phyloP scores from a whole-genome alignment of 2,797 vertebrate species.

The Coccyzus lansbergi region DNA sequence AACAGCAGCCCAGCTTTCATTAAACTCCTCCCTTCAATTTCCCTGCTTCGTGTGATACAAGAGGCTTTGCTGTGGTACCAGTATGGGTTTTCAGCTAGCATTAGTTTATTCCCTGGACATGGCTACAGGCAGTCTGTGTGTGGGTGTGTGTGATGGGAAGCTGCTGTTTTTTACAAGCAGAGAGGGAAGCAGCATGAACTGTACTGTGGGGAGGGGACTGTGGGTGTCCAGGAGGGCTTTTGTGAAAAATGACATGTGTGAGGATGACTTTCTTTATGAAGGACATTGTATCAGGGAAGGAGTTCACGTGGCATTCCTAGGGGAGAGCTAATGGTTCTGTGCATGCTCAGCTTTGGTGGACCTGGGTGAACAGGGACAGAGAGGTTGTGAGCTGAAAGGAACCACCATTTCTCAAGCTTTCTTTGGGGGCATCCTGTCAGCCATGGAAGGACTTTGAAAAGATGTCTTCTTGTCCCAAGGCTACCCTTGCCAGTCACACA shows the following conservation, averaged over 20 bases:
- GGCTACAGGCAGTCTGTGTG: not conserved
- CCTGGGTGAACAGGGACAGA: not conserved
- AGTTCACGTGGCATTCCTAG: not conserved
- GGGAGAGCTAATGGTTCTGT: not conserved
- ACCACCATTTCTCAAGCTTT: not conserved
- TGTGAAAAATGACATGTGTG: not conserved
- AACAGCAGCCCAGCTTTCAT: not conserved
- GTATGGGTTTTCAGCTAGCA: not conserved
- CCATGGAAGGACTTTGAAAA: not conserved
- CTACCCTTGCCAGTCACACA: not conserved
- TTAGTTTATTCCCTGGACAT: not conserved
- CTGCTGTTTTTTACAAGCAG: not conserved
- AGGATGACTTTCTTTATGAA: not conserved
- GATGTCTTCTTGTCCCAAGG: not conserved
- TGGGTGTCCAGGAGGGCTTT: not conserved
- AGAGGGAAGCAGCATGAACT: not conserved
- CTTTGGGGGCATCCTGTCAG: not conserved
- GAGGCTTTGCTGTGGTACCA: not conserved
- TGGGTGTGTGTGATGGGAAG: fast-evolving
- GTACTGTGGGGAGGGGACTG: not conserved
- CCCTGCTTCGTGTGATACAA: not conserved
- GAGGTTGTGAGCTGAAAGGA: not conserved
- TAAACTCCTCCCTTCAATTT: not conserved
- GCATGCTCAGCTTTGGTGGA: not conserved
- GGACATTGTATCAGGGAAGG: not conserved